phyloP scores from a whole-genome alignment of 1,140 invertebrate species.

The Euschistus heros region DNA sequence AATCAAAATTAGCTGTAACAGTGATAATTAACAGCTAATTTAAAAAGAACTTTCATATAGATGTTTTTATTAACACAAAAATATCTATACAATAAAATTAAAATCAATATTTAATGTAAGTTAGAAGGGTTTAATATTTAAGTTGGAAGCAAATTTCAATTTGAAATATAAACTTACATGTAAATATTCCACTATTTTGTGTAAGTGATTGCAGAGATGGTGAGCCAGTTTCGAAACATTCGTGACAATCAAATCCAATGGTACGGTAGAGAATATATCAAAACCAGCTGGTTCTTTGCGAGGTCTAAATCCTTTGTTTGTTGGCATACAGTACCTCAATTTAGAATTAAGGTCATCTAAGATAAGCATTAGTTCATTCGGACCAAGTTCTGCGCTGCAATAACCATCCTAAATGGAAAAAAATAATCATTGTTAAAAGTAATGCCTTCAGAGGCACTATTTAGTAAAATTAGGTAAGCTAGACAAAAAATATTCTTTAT shows the following conservation, averaged over 20 bases:
- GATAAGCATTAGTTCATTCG: constrained; percentile 38
- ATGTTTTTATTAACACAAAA: too few relatives aligned
- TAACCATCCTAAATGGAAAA: constrained; percentile 26
- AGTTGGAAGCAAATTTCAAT: too few relatives aligned
- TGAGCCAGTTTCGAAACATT: constrained; percentile 30
- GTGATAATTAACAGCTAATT: neutral
- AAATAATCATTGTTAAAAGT: too few relatives aligned
- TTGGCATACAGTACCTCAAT: constrained; percentile 33
- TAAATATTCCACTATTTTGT: constrained; percentile 31
- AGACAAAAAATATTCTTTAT: too few relatives aligned
- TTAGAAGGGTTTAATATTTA: too few relatives aligned
- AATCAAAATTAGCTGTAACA: too few relatives aligned
- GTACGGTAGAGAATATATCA: constrained; percentile 27
- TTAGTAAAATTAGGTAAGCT: too few relatives aligned
- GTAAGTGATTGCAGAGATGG: constrained; percentile 31
- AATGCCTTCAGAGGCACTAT: too few relatives aligned
- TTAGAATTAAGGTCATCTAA: constrained; percentile 39
- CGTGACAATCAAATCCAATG: constrained; percentile 26
- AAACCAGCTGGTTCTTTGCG: constrained; percentile 21
- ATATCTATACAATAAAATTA: too few relatives aligned
- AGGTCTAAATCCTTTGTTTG: constrained; percentile 20
- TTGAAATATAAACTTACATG: constrained; percentile 28
- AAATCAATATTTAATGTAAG: too few relatives aligned
- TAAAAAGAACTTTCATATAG: neutral
- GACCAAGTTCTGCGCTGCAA: constrained; percentile 33